These are phyloP conservation scores for Ophion obscuratus DNA, from an alignment of 2,888 invertebrate genomes.

Conservation along the genomic window DNA sequence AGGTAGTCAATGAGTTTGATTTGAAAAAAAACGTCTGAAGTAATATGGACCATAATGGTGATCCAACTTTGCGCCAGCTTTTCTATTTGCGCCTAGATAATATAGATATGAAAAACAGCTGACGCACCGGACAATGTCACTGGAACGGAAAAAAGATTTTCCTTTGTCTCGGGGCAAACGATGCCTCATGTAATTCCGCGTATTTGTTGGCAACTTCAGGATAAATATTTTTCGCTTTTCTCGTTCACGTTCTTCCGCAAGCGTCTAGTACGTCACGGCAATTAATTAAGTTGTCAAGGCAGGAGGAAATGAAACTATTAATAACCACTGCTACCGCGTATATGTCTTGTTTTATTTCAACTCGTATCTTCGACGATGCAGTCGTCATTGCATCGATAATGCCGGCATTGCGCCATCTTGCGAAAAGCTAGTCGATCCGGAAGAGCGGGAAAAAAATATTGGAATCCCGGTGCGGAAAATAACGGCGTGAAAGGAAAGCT, in stretches of 20 bases:
- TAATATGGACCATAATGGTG: background rate
- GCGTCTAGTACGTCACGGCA: conserved; percentile 44
- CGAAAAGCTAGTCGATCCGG: background rate
- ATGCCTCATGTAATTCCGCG: conserved; percentile 35
- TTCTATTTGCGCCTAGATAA: background rate
- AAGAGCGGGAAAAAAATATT: background rate
- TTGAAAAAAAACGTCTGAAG: background rate
- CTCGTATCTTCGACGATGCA: background rate
- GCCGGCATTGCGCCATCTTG: background rate
- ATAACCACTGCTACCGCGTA: conserved; percentile 24
- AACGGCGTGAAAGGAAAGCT: background rate
- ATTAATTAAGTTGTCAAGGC: conserved; percentile 52
- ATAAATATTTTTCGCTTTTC: conserved; percentile 47
- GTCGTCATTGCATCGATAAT: conserved; percentile 13
- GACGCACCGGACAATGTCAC: conserved; percentile 52
- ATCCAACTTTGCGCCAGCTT: background rate
- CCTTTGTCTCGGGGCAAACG: conserved; percentile 11
- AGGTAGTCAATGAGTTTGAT: background rate
- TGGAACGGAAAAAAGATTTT: conserved; percentile 51
- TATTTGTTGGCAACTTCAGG: conserved; percentile 42
- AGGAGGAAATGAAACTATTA: conserved; percentile 48
- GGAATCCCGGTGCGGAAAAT: background rate
- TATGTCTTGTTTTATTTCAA: conserved; percentile 24
- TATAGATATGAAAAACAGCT: conserved; percentile 20
- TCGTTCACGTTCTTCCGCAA: conserved; percentile 29